Percentiles rank a stretch among this genome's conserved stretches.
These are phyloP conservation scores for Actenoides lindsayi DNA, from an alignment of 2,113 vertebrate species.

Conservation along the genomic window DNA sequence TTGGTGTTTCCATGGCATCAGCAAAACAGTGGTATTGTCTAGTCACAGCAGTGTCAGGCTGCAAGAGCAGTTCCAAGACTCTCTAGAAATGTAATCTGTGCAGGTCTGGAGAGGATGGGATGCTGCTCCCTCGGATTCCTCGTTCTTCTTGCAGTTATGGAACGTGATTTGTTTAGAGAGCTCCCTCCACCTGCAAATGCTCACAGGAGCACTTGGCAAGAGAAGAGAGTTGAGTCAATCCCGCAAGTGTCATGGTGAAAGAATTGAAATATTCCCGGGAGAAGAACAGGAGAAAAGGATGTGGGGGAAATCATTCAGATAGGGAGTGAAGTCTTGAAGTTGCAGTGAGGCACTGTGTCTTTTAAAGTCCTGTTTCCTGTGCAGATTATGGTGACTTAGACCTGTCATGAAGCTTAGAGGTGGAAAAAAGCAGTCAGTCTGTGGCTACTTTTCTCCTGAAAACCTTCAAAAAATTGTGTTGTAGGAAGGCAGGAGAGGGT, in stretches of 20 bases:
- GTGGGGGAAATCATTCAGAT: background rate
- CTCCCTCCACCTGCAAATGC: background rate
- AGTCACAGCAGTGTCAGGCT: conserved; percentile 18
- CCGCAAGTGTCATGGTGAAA: background rate
- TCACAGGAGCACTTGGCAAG: background rate
- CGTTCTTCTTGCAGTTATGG: background rate
- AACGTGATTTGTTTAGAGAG: background rate
- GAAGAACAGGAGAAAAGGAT: background rate
- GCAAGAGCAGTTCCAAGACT: conserved; percentile 22
- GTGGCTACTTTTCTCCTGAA: background rate
- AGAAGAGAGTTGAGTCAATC: background rate
- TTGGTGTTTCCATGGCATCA: conserved; percentile 68
- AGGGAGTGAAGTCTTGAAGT: background rate
- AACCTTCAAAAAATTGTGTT: background rate
- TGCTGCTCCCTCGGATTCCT: background rate
- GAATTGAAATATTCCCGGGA: background rate
- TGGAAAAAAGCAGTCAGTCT: background rate
- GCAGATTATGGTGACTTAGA: background rate
- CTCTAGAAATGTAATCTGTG: conserved; percentile 8
- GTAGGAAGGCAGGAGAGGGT: background rate
- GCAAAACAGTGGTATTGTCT: conserved; percentile 59
- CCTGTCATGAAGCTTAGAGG: background rate
- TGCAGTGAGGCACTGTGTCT: background rate
- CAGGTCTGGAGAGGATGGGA: background rate
- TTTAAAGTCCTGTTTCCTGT: background rate